Evolutionary conservation across 2,113 vertebrate species (phyloP), one percentile per base, ranked within the genome.

Genomic region (Chroicocephalus ridibundus): DNA sequence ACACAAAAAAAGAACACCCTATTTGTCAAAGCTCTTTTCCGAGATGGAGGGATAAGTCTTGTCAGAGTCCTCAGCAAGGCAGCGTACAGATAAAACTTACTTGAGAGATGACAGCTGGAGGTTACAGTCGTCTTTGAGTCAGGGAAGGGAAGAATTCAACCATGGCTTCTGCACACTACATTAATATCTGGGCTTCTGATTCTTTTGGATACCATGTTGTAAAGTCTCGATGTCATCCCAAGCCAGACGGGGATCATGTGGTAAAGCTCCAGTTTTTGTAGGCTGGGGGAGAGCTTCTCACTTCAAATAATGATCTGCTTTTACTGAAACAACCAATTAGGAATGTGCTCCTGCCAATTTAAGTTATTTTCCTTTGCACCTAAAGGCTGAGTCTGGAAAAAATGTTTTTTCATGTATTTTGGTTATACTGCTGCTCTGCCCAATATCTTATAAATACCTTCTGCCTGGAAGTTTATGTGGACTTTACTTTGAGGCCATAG

Each of bases 1-100:
- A 2, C 0, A 0, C 0, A 5, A 25, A 26, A 64, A 36, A 57
- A 38, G 9, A 32, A 17, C 58, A 69, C 7, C 1, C 12, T 34
- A 13, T 90, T 89, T 90, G 52, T 64, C 78, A 87, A 64, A 95
- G 61, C 46, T 89, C 15, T 82, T 62, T 46, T 42, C 49, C 49
- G 55, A 75, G 49, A 31, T 65, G 78, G 49, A 58, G 44, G 10
- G 49, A 15, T 64, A 54, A 70, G 44, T 12, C 60, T 74, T 70
- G 44, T 49, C 55, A 49, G 76, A 72, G 61, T 38, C 70, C 76
- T 57, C 60, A 74, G 47, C 34, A 26, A 75, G 66, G 55, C 49
- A 29, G 31, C 0, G 8, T 26, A 7, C 10, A 79, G 75, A 22
- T 15, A 78, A 49, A 88, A 58, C 31, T 31, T 49, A 13, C 12